Percentiles rank a stretch among this genome's conserved stretches.
Conservation (phyloP, 2,888 invertebrate genomes). For the Pristionchus mayeri region DNA sequence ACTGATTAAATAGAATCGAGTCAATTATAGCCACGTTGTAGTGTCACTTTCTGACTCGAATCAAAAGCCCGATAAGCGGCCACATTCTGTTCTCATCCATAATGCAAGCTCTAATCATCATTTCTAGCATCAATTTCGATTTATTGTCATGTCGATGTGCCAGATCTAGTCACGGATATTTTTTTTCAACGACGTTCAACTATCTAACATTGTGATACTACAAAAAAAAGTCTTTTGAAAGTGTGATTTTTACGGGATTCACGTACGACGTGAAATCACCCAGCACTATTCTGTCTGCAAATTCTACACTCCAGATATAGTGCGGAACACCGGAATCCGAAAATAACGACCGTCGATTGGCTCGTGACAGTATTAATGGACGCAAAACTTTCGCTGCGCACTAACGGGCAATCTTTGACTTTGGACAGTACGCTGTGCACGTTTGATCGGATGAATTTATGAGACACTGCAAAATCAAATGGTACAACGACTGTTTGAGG, state of each 20-base stretch:
- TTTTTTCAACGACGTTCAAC: no score
- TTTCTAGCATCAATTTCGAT: no score
- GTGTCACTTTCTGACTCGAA: not conserved
- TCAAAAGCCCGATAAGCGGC: not conserved
- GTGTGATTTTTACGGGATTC: no score
- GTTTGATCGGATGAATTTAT: slow-evolving; percentile 7
- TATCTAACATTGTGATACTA: no score
- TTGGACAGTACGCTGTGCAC: not conserved
- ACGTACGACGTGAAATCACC: not conserved
- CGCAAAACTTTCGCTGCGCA: not conserved
- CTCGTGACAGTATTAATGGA: not conserved
- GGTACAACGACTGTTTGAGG: not conserved
- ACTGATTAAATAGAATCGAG: not conserved
- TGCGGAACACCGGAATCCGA: not conserved
- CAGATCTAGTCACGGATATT: no score
- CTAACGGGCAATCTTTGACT: not conserved
- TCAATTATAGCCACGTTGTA: not conserved
- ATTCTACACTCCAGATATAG: not conserved
- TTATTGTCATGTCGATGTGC: no score
- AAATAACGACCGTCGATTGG: not conserved
- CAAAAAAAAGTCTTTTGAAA: no score
- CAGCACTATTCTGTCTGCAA: not conserved
- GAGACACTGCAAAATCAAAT: no score
- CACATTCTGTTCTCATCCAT: not conserved
- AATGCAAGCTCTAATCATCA: no score